A percentile compares a stretch with the other conserved stretches of the same genome.
Evolutionary conservation across 35 echinoderm and acorn worm species (phyloP).

Genomic region (Anneissia japonica): DNA sequence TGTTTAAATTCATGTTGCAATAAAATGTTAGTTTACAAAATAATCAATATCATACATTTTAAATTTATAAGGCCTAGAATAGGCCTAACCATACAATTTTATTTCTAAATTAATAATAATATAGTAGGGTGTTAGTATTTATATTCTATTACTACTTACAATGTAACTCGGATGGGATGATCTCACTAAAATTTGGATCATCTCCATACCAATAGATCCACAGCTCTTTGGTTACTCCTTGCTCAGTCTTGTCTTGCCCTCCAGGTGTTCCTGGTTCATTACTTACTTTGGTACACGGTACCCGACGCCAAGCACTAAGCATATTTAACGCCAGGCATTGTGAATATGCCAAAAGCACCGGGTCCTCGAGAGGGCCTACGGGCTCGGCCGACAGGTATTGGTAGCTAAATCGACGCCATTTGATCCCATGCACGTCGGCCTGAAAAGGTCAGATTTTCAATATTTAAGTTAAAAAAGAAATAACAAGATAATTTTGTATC

Average conservation of each 20-base stretch:
- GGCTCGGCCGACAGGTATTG: constrained; percentile 55
- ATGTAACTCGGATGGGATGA: constrained; percentile 73
- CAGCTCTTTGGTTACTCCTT: constrained; percentile 46
- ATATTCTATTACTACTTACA: too few relatives aligned
- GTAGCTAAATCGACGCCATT: constrained; percentile 79
- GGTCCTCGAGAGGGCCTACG: constrained; percentile 90
- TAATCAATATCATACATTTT: too few relatives aligned
- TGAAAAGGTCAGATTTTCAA: background rate
- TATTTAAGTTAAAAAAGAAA: background rate
- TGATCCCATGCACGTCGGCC: constrained; percentile 94
- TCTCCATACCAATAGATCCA: constrained; percentile 99
- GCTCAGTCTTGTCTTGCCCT: constrained; percentile 16
- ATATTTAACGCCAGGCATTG: constrained; percentile 76
- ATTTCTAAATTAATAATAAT: too few relatives aligned
- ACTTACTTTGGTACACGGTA: constrained; percentile 27
- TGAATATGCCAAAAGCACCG: constrained; percentile 80
- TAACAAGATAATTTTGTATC: background rate
- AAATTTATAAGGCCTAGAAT: too few relatives aligned
- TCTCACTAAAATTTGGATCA: constrained; percentile 76
- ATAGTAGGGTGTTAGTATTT: too few relatives aligned
- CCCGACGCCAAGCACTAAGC: constrained; percentile 78
- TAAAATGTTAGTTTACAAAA: too few relatives aligned
- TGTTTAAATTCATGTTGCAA: too few relatives aligned
- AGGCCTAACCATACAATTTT: too few relatives aligned
- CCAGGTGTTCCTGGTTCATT: background rate